Base-by-base conservation (phyloP, 2,113 vertebrate genomes). In the Pedetes capensis region DNA sequence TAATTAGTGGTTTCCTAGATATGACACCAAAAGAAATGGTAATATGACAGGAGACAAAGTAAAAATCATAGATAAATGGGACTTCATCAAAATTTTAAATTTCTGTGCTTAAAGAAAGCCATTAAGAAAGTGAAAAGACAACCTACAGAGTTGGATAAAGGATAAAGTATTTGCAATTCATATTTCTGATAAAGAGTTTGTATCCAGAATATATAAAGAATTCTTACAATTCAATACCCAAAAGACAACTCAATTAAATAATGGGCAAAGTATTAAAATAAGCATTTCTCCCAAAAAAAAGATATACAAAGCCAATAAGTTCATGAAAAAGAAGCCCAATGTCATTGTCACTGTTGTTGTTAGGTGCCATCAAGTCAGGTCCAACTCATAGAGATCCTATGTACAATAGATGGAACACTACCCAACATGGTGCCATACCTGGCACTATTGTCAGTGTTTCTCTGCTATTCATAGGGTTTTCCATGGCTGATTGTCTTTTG, bases 71-170 rank as follows among this genome's bases (percentile, higher is more conserved):
- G 47, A 81, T 53, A 20, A 42, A 14, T 27, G 6, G 23, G 39
- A 89, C 37, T 87, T 63, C 32, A 22, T 76, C 55, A 75, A 93
- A 93, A 85, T 76, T 51, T 42, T 69, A 93, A 93, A 53, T 34
- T 66, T 68, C 5, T 72, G 0, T 49, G 16, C 64, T 95, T 93
- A 44, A 92, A 74, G 69, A 37, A 92, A 78, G 78, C 80, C 27
- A 66, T 49, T 84, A 79, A 92, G 34, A 90, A 80, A 90, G 10
- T 59, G 22, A 75, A 79, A 83, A n/a, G n/a, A 53, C 2, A 55
- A 64, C 51, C 14, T 51, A 14, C 51, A 51, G 14, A 51, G n/a
- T n/a, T n/a, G n/a, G n/a, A n/a, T n/a, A n/a, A n/a, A n/a, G 74
- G 53, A 86, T 59, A 82, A 57, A 74, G 76, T 72, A 59, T 68